Evolutionary conservation across 2,113 vertebrate genomes (phyloP).

Genomic region (Sardina pilchardus): DNA sequence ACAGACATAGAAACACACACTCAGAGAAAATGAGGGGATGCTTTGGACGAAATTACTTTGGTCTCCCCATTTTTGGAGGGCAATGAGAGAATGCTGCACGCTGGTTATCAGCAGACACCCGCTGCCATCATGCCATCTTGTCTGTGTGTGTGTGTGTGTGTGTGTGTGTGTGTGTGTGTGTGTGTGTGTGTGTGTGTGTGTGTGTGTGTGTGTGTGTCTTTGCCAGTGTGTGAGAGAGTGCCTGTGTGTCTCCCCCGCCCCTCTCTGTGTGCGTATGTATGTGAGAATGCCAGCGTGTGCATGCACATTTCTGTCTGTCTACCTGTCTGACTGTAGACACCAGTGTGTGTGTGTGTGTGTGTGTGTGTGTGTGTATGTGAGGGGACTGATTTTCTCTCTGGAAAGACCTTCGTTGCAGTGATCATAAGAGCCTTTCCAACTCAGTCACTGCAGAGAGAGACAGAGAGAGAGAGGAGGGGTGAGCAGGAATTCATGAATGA

Average conservation of each 20-base stretch:
- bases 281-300: not conserved
- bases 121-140: not conserved
- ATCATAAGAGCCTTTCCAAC: no score
- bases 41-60: not conserved
- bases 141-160: constrained; percentile 17
- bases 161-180: not conserved
- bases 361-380: not conserved
- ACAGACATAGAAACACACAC: constrained; percentile 23
- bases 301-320: not conserved
- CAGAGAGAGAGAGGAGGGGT: no score
- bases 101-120: constrained; percentile 7
- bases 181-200: not conserved
- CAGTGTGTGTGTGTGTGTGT: not conserved
- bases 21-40: not conserved
- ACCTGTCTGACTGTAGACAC: not conserved
- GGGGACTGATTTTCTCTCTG: no score
- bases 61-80: not conserved
- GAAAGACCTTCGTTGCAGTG: no score
- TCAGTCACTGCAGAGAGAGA: no score
- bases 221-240: not conserved
- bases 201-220: constrained; percentile 5
- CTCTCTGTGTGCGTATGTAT: not conserved
- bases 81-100: not conserved
- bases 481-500: no score
- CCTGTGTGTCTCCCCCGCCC: not conserved